phyloP scores from a whole-genome alignment of 2,113 vertebrate genomes.

The Nycticebus coucang region DNA sequence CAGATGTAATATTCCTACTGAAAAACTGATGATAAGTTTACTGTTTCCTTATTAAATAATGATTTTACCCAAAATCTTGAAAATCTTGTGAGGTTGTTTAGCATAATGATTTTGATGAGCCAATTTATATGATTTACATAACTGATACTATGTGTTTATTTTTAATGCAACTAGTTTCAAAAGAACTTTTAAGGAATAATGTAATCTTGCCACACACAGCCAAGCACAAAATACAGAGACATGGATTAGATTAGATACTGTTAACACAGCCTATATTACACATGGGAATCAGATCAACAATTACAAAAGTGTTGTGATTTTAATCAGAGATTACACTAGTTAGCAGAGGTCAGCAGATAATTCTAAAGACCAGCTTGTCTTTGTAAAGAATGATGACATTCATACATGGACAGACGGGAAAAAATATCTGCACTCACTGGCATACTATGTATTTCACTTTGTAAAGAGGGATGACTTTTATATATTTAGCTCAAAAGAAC shows the following conservation, averaged over 20 bases:
- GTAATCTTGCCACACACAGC: not conserved
- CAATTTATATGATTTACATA: not conserved
- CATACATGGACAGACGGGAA: not conserved
- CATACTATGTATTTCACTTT: not conserved
- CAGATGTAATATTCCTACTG: not conserved
- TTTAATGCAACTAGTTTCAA: not conserved
- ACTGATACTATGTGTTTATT: not conserved
- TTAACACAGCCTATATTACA: not conserved
- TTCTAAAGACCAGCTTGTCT: not conserved
- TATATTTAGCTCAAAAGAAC: not conserved
- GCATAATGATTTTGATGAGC: not conserved
- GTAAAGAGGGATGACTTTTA: not conserved
- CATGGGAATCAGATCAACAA: not conserved
- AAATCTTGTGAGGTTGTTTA: not conserved
- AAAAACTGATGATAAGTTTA: not conserved
- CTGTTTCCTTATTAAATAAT: not conserved
- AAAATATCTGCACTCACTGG: not conserved
- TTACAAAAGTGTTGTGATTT: not conserved
- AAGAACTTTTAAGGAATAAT: not conserved
- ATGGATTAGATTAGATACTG: not conserved
- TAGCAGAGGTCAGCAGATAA: not conserved
- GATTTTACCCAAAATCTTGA: constrained; percentile 4
- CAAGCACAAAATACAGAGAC: not conserved
- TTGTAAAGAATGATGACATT: not conserved
- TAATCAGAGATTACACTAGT: not conserved